phyloP scores from a whole-genome alignment of 2,113 vertebrate species.

The Nerophis ophidion region DNA sequence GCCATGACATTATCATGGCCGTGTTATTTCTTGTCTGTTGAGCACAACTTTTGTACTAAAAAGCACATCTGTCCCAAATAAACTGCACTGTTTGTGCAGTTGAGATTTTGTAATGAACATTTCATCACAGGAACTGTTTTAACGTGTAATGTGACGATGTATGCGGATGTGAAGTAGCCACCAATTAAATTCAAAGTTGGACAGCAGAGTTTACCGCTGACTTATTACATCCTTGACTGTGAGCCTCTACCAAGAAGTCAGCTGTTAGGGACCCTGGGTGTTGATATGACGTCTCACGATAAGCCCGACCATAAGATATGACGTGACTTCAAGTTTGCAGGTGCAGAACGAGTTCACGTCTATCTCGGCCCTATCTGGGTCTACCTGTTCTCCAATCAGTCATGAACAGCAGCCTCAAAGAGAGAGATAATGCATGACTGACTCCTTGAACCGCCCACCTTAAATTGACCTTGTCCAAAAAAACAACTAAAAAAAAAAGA shows the following conservation, averaged over 20 bases:
- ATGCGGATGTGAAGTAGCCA: not conserved
- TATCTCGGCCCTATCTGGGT: constrained; percentile 43
- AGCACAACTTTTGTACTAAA: no score
- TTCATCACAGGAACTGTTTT: no score
- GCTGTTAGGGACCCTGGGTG: constrained; percentile 27
- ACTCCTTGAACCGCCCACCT: constrained; percentile 48
- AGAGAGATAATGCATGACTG: constrained; percentile 40
- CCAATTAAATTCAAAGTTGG: not conserved
- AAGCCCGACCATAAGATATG: constrained; percentile 44
- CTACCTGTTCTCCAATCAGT: constrained; percentile 43
- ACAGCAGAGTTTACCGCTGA: not conserved
- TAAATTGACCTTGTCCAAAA: constrained; percentile 16
- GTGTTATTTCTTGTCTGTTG: no score
- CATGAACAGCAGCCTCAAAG: constrained; percentile 15
- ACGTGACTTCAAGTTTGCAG: constrained; percentile 23
- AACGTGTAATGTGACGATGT: not conserved
- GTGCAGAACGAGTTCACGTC: constrained; percentile 44
- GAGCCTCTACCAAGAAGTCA: constrained; percentile 61
- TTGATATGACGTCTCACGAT: constrained; percentile 44
- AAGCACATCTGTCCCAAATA: no score
- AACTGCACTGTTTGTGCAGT: no score
- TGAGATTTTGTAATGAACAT: no score
- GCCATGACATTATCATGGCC: no score
- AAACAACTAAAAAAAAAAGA: not conserved
- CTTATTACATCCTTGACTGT: constrained; percentile 17